Conservation (phyloP, 2,888 invertebrate genomes). For the Athripsodes cinereus region DNA sequence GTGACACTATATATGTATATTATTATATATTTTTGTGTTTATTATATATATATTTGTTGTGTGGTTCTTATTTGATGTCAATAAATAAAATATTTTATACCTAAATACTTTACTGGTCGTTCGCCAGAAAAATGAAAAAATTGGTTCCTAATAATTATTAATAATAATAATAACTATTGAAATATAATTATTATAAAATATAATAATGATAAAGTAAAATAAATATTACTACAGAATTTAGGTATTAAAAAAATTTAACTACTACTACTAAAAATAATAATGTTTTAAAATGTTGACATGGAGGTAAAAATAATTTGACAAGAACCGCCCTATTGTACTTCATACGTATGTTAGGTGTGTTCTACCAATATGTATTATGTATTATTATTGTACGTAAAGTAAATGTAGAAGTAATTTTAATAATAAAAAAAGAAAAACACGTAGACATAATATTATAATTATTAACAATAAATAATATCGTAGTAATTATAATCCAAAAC, state of each 20-base stretch:
- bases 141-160: constrained; percentile 27
- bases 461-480: constrained; percentile 48
- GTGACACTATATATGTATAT: background rate
- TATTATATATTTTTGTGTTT: constrained; percentile 13
- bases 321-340: background rate
- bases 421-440: constrained; percentile 26
- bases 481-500: constrained; percentile 52
- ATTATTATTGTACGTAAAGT: constrained; percentile 28
- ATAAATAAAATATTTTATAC: constrained; percentile 26
- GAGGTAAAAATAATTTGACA: background rate
- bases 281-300: constrained; percentile 17
- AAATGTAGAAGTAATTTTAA: constrained; percentile 26
- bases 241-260: constrained; percentile 27
- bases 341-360: constrained; percentile 22
- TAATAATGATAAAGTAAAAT: constrained; percentile 23
- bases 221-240: constrained; percentile 27
- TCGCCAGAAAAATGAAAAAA: constrained; percentile 29
- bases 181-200: constrained; percentile 25
- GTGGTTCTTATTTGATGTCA: constrained; percentile 21
- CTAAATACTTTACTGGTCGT: constrained; percentile 26
- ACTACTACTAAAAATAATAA: constrained; percentile 23
- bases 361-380: constrained; percentile 24
- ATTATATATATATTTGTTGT: too few species aligned
- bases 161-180: constrained; percentile 27
- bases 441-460: constrained; percentile 35